phyloP scores from a whole-genome alignment of 2,888 invertebrate species.

The Spatulosminthurus flaviceps region DNA sequence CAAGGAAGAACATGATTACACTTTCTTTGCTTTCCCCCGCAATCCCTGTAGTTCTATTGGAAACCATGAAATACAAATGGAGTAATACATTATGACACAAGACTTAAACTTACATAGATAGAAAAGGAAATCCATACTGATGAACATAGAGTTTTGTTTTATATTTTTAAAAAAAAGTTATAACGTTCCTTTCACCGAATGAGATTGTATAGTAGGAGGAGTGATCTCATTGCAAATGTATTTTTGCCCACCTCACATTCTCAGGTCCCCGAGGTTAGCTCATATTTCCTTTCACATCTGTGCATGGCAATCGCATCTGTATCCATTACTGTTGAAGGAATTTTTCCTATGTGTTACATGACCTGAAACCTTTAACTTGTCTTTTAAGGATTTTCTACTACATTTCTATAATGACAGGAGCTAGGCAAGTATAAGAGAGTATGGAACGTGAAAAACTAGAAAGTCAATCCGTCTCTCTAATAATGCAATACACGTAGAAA shows the following conservation, averaged over 20 bases:
- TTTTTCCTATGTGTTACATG: background rate
- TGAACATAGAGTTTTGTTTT: too few species aligned
- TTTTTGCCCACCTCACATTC: slow-evolving; percentile 1
- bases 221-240: slow-evolving; percentile 5
- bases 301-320: background rate
- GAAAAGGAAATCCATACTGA: slow-evolving; percentile 10
- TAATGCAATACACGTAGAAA: slow-evolving; percentile 62
- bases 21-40: background rate
- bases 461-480: slow-evolving; percentile 49
- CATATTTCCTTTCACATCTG: background rate
- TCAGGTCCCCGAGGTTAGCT: background rate
- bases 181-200: too few species aligned
- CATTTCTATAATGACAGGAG: too few species aligned
- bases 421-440: background rate
- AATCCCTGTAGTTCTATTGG: too few species aligned
- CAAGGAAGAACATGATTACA: background rate
- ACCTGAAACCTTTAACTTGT: too few species aligned
- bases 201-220: too few species aligned
- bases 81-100: background rate
- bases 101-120: background rate
- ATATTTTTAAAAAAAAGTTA: too few species aligned
- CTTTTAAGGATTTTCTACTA: too few species aligned
- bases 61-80: background rate
- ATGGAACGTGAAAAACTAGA: slow-evolving; percentile 22
- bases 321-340: background rate